phyloP scores from a whole-genome alignment of 2,888 invertebrate species.

The Fragum fragum region DNA sequence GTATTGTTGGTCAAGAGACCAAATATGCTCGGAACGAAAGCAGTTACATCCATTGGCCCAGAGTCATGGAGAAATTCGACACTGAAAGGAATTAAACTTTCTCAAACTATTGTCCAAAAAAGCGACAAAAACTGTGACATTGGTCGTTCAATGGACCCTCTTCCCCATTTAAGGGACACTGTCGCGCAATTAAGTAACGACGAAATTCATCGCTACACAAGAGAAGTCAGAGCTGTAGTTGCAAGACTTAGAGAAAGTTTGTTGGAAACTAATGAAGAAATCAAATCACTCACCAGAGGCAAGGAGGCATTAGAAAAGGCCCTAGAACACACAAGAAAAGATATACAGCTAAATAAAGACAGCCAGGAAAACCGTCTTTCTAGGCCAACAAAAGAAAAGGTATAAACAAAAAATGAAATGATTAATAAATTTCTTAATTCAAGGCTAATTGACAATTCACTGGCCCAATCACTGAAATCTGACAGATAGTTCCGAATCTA shows the following conservation, averaged over 20 bases:
- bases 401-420: constrained; percentile 69
- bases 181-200: constrained; percentile 85
- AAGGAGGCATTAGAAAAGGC: constrained; percentile 85
- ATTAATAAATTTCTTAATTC: too few species aligned
- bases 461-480: too few species aligned
- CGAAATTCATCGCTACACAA: constrained; percentile 84
- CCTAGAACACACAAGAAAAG: constrained; percentile 85
- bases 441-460: too few species aligned
- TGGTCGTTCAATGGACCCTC: constrained; percentile 84
- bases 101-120: constrained; percentile 82
- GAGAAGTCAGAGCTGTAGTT: constrained; percentile 84
- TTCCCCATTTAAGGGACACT: constrained; percentile 85
- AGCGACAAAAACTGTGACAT: constrained; percentile 83
- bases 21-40: constrained; percentile 74
- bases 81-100: constrained; percentile 84
- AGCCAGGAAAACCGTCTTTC: constrained; percentile 81
- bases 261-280: constrained; percentile 86
- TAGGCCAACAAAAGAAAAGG: constrained; percentile 85
- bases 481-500: too few species aligned
- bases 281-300: constrained; percentile 84
- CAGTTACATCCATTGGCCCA: constrained; percentile 82
- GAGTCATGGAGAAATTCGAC: constrained; percentile 85
- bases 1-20: constrained; percentile 42
- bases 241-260: constrained; percentile 85
- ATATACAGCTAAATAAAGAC: constrained; percentile 85